Base-by-base conservation (phyloP, 2,113 vertebrate genomes). In the Stigmatopora argus region DNA sequence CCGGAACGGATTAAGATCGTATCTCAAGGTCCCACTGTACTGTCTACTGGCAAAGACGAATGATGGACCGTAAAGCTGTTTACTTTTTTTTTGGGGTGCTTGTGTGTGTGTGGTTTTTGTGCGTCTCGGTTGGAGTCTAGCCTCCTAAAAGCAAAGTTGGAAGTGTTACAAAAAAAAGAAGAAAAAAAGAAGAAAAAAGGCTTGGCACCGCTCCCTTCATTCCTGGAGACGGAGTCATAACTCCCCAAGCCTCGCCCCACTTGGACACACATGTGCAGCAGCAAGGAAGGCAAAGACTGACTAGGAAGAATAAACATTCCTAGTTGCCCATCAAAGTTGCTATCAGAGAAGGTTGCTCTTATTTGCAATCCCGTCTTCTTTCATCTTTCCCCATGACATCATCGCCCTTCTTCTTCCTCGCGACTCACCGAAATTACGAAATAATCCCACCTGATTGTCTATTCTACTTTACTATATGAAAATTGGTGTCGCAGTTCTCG, bases 181-280 rank as follows among this genome's bases (percentile, higher is more conserved):
- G n/a, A n/a, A n/a, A n/a, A n/a, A n/a, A n/a, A n/a, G n/a, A n/a
- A n/a, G n/a, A 79, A 88, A 79, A 88, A 85, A 85, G 79, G 87
- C 71, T 80, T 87, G 86, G 89, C 86, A 83, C 83, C 69, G 78
- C 87, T 89, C 88, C 88, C 84, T 88, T 91, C 89, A 91, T 90
- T 90, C 90, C 90, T 81, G 59, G 88, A 78, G 78, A 75, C 49
- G 62, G 80, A 90, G 87, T 90, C 88, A 90, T 86, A 78, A 85
- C 67, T 85, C 81, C 86, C 78, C 71, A 85, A 82, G 83, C 88
- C 86, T 18, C 86, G 81, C 87, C 86, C 86, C 87, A 75, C 75
- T 61, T 46, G 26, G 52, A 69, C 72, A 83, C 70, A 84, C 72
- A 77, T 31, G 41, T 68, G 65, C 52, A 68, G 35, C 73, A 38